Percentiles rank a stretch among this genome's conserved stretches.
These are phyloP conservation scores for Acanthosoma haemorrhoidale DNA, from an alignment of 2,888 invertebrate species.

Conservation along the genomic window DNA sequence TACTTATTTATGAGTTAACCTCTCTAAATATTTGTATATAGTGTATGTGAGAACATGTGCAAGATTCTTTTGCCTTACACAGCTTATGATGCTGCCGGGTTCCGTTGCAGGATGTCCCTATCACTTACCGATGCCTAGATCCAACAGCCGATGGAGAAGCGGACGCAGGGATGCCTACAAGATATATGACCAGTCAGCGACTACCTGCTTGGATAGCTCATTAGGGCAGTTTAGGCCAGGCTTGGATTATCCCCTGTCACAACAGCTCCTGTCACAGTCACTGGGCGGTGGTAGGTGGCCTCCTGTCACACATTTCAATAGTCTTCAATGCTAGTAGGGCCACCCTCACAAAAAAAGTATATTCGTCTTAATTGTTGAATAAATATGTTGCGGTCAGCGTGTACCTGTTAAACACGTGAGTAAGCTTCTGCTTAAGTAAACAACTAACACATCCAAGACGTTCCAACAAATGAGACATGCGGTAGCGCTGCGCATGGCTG, in stretches of 20 bases:
- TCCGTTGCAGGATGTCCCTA: neutral
- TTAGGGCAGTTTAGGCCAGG: constrained; percentile 4
- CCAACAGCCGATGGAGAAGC: neutral
- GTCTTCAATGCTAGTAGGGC: neutral
- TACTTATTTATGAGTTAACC: too few species aligned
- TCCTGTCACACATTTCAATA: neutral
- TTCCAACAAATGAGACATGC: too few species aligned
- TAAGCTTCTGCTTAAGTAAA: too few species aligned
- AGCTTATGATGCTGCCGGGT: too few species aligned
- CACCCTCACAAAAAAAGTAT: neutral
- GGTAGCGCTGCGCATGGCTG: too few species aligned
- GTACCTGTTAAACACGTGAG: too few species aligned
- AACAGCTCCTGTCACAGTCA: neutral
- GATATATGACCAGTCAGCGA: neutral
- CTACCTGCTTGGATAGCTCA: neutral
- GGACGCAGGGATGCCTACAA: neutral
- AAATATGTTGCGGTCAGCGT: too few species aligned
- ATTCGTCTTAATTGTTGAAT: too few species aligned
- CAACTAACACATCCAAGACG: too few species aligned
- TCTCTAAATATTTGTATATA: too few species aligned
- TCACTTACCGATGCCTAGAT: neutral
- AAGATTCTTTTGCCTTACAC: too few species aligned
- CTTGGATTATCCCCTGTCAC: constrained; percentile 5
- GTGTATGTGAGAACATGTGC: too few species aligned
- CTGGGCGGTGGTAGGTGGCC: neutral